Evolutionary conservation across 2,113 vertebrate genomes (phyloP).

Genomic region (Motacilla tschutschensis): DNA sequence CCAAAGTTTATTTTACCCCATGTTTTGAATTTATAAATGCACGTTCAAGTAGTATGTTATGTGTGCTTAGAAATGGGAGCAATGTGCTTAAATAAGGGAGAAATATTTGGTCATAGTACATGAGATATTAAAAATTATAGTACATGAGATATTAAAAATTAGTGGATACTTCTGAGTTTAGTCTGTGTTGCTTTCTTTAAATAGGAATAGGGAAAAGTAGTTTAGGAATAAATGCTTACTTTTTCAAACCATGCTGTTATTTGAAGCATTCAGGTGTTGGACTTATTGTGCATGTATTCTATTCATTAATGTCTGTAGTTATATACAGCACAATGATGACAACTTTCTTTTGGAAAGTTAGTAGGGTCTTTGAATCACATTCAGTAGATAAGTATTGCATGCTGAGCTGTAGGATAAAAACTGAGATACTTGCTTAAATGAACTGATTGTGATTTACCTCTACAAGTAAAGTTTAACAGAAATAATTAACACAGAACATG

Average conservation of each 20-base stretch:
- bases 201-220: neutral
- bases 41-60: neutral
- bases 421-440: neutral
- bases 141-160: neutral
- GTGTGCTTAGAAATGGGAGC: neutral
- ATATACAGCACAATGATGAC: neutral
- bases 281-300: neutral
- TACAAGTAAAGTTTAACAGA: neutral
- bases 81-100: neutral
- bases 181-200: neutral
- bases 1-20: neutral
- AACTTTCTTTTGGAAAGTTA: neutral
- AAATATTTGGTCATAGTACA: neutral
- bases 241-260: neutral
- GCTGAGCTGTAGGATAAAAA: neutral
- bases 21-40: neutral
- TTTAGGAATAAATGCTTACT: neutral
- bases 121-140: neutral
- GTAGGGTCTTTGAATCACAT: neutral
- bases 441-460: neutral
- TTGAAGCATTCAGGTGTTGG: neutral
- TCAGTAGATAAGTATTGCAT: neutral
- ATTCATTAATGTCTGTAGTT: neutral
- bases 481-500: neutral
- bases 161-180: neutral